These are phyloP conservation scores for Neodiprion virginianus DNA, from an alignment of 1,140 invertebrate species.

Conservation along the genomic window DNA sequence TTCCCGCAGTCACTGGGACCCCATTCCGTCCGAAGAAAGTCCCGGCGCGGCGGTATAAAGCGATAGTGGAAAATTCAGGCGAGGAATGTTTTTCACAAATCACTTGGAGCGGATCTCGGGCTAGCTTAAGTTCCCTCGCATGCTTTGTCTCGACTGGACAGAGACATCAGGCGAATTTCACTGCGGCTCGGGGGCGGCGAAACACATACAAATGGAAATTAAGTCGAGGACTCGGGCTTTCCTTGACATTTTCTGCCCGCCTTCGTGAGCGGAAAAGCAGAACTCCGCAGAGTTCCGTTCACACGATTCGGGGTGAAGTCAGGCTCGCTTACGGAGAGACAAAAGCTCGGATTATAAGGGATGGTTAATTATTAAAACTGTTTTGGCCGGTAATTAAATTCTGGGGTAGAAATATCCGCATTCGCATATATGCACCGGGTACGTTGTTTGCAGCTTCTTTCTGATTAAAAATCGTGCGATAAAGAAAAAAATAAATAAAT, in stretches of 20 bases:
- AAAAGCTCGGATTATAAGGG: conserved; percentile 1
- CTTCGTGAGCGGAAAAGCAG: background rate
- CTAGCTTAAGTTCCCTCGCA: conserved; percentile 11
- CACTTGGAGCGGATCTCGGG: conserved; percentile 19
- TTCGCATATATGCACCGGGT: background rate
- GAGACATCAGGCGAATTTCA: background rate
- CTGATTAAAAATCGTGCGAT: background rate
- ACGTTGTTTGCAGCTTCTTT: no score
- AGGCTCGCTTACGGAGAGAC: background rate
- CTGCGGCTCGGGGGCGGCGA: background rate
- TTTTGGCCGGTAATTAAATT: conserved; percentile 3
- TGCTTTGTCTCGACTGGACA: conserved; percentile 15
- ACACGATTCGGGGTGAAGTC: no score
- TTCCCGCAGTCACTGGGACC: no score
- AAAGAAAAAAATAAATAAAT: background rate
- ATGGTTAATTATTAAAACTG: conserved; percentile 3
- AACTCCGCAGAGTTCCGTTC: no score
- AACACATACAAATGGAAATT: background rate
- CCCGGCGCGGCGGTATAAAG: no score
- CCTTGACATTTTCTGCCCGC: background rate
- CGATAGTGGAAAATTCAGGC: conserved; percentile 12
- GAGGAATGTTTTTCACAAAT: conserved; percentile 37
- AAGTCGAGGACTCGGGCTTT: background rate
- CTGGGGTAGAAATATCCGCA: background rate
- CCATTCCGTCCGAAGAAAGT: no score